These are phyloP conservation scores for Itoplectis maculator DNA, from an alignment of 2,888 invertebrate species.

Conservation along the genomic window DNA sequence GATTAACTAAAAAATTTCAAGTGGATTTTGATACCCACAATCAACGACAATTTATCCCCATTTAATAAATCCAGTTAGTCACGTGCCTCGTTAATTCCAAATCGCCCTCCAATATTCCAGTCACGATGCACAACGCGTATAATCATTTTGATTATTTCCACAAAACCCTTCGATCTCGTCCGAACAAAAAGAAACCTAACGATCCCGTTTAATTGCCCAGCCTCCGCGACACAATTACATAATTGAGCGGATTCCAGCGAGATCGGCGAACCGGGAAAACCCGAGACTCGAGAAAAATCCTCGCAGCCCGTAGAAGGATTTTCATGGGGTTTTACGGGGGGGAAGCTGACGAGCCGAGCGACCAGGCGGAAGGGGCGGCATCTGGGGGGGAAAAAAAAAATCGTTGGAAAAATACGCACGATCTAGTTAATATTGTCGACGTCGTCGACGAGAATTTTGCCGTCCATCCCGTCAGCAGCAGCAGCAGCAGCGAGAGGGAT, in stretches of 20 bases:
- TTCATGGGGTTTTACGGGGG: slow-evolving; percentile 1
- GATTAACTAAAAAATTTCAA: too few species aligned
- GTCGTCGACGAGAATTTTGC: slow-evolving; percentile 55
- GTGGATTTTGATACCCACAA: too few species aligned
- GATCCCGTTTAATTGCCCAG: slow-evolving; percentile 43
- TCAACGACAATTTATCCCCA: not conserved
- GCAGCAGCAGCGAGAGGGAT: slow-evolving; percentile 50
- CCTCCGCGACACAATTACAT: slow-evolving; percentile 57
- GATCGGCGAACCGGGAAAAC: slow-evolving; percentile 64
- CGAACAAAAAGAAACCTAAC: not conserved
- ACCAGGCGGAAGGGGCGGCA: not conserved
- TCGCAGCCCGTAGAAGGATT: slow-evolving; percentile 56
- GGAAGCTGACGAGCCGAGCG: not conserved
- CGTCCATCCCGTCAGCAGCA: slow-evolving; percentile 55
- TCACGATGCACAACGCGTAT: not conserved
- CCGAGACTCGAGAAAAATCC: slow-evolving; percentile 55
- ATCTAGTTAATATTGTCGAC: slow-evolving; percentile 63
- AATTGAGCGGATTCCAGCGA: slow-evolving; percentile 48
- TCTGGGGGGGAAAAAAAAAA: slow-evolving; percentile 44
- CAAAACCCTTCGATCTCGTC: not conserved
- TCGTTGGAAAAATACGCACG: slow-evolving; percentile 60
- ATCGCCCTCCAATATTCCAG: not conserved
- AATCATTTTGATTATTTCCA: not conserved
- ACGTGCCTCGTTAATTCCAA: not conserved
- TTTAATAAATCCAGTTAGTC: not conserved